Conservation (phyloP, 2,888 invertebrate genomes). For the Aethes cnicana region DNA sequence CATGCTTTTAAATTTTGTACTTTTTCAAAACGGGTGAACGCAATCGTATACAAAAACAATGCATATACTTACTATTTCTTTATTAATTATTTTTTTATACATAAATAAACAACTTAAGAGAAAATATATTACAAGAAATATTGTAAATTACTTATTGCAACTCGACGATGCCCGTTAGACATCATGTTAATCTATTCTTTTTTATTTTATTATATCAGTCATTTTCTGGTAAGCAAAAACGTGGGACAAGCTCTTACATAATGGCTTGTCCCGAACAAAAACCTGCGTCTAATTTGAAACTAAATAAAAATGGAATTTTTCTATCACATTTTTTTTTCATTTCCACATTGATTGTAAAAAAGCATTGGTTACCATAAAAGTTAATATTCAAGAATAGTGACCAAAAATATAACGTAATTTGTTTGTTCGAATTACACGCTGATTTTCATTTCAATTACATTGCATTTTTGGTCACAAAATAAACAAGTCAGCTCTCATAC, state of each 20-base stretch:
- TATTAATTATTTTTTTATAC: conserved; percentile 42
- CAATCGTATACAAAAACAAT: conserved; percentile 35
- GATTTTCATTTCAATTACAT: too few species aligned
- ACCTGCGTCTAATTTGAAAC: conserved; percentile 49
- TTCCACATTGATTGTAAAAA: conserved; percentile 21
- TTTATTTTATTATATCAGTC: conserved; percentile 48
- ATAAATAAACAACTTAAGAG: conserved; percentile 58
- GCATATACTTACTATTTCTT: conserved; percentile 29
- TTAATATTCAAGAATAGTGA: conserved; percentile 13
- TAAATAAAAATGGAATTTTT: conserved; percentile 74
- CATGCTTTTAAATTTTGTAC: conserved; percentile 24
- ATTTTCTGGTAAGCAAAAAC: conserved; percentile 42
- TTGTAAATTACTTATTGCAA: conserved; percentile 69
- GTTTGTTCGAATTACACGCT: too few species aligned
- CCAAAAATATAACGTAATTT: too few species aligned
- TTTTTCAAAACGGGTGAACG: conserved; percentile 29
- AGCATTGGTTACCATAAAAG: conserved; percentile 25
- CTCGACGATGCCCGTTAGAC: conserved; percentile 58
- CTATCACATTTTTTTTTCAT: conserved; percentile 64
- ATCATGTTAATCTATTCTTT: conserved; percentile 43
- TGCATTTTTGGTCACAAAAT: too few species aligned
- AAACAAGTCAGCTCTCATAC: too few species aligned
- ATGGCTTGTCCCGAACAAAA: conserved; percentile 29
- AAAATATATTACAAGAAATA: conserved; percentile 61
- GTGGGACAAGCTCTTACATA: conserved; percentile 22